phyloP scores from a whole-genome alignment of 2,113 vertebrate species.

The Monopterus albus region DNA sequence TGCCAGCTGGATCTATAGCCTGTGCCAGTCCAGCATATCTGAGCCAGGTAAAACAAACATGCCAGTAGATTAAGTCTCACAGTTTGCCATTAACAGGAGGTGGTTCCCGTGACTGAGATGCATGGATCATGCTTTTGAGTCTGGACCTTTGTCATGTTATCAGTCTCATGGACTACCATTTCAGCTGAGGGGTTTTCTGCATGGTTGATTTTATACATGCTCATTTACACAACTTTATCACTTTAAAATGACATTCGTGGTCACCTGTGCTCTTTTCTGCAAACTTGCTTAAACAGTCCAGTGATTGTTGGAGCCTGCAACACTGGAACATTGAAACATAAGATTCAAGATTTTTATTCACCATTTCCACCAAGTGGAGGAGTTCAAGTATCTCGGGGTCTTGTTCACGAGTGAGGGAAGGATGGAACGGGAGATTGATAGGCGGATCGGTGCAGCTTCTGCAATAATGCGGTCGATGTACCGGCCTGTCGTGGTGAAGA shows the following conservation, averaged over 20 bases:
- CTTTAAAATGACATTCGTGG: slow-evolving; percentile 4
- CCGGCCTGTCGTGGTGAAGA: too few species aligned
- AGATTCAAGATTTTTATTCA: slow-evolving; percentile 43
- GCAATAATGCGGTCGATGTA: too few species aligned
- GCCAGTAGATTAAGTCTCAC: too few species aligned
- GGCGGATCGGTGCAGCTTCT: too few species aligned
- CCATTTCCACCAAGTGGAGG: too few species aligned
- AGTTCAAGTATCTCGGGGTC: too few species aligned
- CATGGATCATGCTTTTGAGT: not conserved
- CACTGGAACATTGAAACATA: slow-evolving; percentile 12
- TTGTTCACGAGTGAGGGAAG: too few species aligned
- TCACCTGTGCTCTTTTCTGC: not conserved
- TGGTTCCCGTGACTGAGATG: not conserved
- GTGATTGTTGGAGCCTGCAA: slow-evolving; percentile 12
- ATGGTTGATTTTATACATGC: slow-evolving; percentile 12
- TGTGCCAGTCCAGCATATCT: too few species aligned
- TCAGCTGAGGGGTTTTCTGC: not conserved
- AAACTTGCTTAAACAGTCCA: slow-evolving; percentile 30
- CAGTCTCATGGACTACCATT: not conserved
- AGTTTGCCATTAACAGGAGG: not conserved
- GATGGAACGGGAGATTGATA: too few species aligned
- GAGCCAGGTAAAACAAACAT: not conserved
- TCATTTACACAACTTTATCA: slow-evolving; percentile 17
- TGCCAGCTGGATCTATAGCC: too few species aligned
- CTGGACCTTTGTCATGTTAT: not conserved